These are phyloP conservation scores for Rafetus swinhoei DNA, from an alignment of 2,113 vertebrate genomes.

Conservation along the genomic window DNA sequence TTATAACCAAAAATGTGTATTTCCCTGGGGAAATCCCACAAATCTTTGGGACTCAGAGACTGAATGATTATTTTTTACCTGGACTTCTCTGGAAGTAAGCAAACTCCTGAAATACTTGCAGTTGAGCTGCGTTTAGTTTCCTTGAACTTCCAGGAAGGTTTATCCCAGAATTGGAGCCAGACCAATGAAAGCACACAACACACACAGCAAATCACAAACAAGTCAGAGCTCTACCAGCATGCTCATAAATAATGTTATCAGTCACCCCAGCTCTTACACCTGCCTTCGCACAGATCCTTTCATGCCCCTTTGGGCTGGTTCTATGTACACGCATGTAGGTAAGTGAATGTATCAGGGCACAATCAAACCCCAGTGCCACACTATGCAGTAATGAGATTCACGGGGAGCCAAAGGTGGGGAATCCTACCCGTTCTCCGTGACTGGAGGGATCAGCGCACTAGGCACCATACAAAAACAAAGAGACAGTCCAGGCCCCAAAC, in stretches of 20 bases:
- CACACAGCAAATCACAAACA: slow-evolving; percentile 26
- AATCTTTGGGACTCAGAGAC: background rate
- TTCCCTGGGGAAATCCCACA: slow-evolving; percentile 9
- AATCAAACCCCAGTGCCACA: background rate
- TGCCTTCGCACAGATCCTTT: background rate
- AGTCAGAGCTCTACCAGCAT: background rate
- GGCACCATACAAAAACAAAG: background rate
- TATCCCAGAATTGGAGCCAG: background rate
- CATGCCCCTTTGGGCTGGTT: rapidly evolving
- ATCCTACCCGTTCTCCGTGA: too few species aligned
- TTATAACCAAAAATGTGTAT: background rate
- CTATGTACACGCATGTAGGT: rapidly evolving
- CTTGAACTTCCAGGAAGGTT: slow-evolving; percentile 40
- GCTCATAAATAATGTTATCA: background rate
- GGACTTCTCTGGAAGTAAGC: rapidly evolving
- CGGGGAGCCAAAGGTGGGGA: background rate
- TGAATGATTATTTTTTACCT: background rate
- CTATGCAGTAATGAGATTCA: rapidly evolving
- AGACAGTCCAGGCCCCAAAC: too few species aligned
- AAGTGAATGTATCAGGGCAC: background rate
- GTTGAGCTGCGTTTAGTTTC: background rate
- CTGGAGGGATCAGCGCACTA: background rate
- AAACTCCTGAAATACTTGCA: slow-evolving; percentile 26
- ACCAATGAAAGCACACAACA: slow-evolving; percentile 22
- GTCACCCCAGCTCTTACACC: background rate